Evolutionary conservation across 2,113 vertebrate genomes (phyloP).

Genomic region (Acinonyx jubatus): DNA sequence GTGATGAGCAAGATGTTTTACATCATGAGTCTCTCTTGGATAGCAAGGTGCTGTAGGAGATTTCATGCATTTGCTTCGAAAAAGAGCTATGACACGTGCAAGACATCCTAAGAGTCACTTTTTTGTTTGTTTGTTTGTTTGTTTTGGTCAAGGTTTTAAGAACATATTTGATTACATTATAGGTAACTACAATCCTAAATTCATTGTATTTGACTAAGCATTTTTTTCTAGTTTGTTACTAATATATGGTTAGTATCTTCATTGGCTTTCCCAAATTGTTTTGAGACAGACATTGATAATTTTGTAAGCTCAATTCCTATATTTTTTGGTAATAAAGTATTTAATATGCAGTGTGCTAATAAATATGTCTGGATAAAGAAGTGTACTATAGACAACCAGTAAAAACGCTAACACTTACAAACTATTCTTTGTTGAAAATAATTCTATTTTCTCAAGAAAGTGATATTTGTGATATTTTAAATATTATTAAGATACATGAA

Average conservation of each 20-base stretch:
- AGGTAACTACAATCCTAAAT: not conserved
- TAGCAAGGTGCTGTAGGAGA: not conserved
- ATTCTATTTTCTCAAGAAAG: constrained; percentile 13
- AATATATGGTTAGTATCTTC: not conserved
- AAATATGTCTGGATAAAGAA: not conserved
- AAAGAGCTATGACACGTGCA: not conserved
- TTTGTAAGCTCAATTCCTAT: not conserved
- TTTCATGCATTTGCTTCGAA: not conserved
- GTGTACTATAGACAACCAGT: not conserved
- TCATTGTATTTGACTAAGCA: not conserved
- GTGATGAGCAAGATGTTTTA: not conserved
- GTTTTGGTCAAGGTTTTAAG: not conserved
- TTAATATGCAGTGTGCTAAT: not conserved
- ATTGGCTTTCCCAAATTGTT: not conserved
- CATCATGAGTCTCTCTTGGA: not conserved
- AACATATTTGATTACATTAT: not conserved
- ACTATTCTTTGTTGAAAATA: constrained; percentile 15
- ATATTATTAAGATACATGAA: constrained; percentile 24
- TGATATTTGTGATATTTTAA: not conserved
- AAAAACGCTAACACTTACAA: not conserved
- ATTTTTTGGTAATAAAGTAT: not conserved
- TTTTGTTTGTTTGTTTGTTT: not conserved
- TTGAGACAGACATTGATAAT: not conserved
- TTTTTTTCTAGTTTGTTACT: not conserved
- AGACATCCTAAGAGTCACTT: not conserved